Evolutionary conservation across 2,888 invertebrate species (phyloP), one percentile per base, ranked within the genome.

Genomic region (Hypselothyrea guttata): DNA sequence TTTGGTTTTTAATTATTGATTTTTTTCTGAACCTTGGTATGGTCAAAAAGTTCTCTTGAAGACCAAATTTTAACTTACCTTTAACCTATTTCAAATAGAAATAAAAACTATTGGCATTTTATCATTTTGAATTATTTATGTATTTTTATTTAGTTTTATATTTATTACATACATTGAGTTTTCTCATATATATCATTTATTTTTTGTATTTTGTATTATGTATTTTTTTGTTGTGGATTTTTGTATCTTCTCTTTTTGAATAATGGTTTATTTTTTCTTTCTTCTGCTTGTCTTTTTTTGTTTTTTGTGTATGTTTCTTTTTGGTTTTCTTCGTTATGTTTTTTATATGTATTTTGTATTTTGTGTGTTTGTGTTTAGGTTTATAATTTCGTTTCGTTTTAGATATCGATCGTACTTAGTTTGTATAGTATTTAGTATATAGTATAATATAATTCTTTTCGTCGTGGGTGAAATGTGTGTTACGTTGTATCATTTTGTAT

Each of bases 91-190:
- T n/a, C n/a, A 37, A 37, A 9, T 13, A 5, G 11, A 12, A 30
- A n/a, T 7, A 2, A 27, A 51, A 64, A 48, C 1, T 7, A 4
- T 22, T 22, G n/a, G 22, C 1, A 7, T 11, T 0, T 0, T 1
- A 27, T 46, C 15, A 7, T 28, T 65, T 71, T 71, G 55, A 71
- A 77, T 81, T 82, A 82, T 81, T 78, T 86, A 81, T 84, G 71
- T 75, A 75, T 69, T 71, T 22, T 83, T 83, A 75, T 81, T 83
- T 73, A 74, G 77, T 75, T 83, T 78, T 69, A 76, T 79, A 75
- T 71, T 86, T 84, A 86, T 81, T 86, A 85, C 86, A 86, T 86
- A 86, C 82, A 85, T 85, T 85, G 84, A 86, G 75, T 85, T 85
- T 78, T 86, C 82, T 73, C 75, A 61, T 78, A 78, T 75, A 70